Evolutionary conservation across 1,140 invertebrate species (phyloP).

Genomic region (Scaptomyza hsui): DNA sequence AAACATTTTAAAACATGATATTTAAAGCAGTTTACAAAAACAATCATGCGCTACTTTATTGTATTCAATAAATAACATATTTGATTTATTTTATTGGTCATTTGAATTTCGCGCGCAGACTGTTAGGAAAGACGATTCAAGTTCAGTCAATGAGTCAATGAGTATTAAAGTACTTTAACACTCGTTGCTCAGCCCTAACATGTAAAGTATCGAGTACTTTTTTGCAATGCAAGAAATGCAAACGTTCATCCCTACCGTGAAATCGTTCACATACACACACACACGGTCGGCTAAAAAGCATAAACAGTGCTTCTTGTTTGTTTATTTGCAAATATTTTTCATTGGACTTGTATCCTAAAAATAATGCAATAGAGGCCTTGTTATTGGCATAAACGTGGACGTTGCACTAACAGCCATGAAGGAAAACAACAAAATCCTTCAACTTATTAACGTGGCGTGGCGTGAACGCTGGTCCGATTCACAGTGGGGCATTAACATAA

Average conservation of each 20-base stretch:
- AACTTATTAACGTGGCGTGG: conserved; percentile 88
- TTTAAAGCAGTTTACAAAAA: conserved; percentile 67
- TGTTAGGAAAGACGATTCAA: background rate
- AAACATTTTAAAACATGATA: conserved; percentile 77
- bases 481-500: conserved; percentile 97
- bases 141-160: too few relatives aligned
- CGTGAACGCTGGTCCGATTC: conserved; percentile 96
- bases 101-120: conserved; percentile 24
- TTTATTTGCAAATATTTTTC: conserved; percentile 4
- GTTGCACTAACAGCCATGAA: conserved; percentile 49
- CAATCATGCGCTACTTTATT: conserved; percentile 77
- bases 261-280: conserved; percentile 1
- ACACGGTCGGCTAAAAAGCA: conserved; percentile 3
- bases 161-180: too few relatives aligned
- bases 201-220: conserved; percentile 10
- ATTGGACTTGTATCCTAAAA: background rate
- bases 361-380: conserved; percentile 7
- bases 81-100: conserved; percentile 51
- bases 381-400: conserved; percentile 1
- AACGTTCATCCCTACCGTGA: conserved; percentile 10
- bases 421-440: conserved; percentile 74
- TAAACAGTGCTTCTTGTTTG: conserved; percentile 20
- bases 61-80: conserved; percentile 76
- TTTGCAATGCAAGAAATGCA: background rate
- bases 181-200: background rate